phyloP scores from a whole-genome alignment of 2,113 vertebrate genomes.

The Felis chaus region DNA sequence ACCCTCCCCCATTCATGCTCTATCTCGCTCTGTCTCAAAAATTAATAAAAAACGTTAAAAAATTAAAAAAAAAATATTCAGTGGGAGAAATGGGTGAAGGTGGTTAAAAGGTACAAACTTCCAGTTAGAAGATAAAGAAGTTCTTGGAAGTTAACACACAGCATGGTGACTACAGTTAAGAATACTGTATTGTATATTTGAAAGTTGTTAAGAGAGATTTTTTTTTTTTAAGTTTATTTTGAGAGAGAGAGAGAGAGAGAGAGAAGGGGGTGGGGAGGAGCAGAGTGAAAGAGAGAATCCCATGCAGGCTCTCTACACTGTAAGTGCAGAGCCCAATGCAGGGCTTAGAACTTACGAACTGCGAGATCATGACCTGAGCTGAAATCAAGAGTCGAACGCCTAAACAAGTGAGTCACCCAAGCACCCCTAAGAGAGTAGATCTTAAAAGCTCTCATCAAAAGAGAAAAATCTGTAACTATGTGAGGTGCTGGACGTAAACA shows the following conservation, averaged over 20 bases:
- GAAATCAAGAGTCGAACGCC: no score
- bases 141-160: neutral
- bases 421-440: neutral
- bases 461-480: neutral
- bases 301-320: no score
- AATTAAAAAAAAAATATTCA: neutral
- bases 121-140: neutral
- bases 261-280: no score
- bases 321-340: no score
- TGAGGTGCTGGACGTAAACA: neutral
- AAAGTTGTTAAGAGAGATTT: neutral
- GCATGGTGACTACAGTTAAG: neutral
- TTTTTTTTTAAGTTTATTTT: no score
- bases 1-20: no score
- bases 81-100: neutral
- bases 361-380: no score
- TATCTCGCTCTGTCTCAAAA: no score
- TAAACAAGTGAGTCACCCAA: no score
- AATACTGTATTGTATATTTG: neutral
- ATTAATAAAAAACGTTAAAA: neutral
- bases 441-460: neutral
- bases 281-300: no score
- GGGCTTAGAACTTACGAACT: no score
- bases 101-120: neutral
- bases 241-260: no score